Conservation (phyloP, 30 jellyfish, hydroid and myxozoan genomes). For the Aurelia coerulea region DNA sequence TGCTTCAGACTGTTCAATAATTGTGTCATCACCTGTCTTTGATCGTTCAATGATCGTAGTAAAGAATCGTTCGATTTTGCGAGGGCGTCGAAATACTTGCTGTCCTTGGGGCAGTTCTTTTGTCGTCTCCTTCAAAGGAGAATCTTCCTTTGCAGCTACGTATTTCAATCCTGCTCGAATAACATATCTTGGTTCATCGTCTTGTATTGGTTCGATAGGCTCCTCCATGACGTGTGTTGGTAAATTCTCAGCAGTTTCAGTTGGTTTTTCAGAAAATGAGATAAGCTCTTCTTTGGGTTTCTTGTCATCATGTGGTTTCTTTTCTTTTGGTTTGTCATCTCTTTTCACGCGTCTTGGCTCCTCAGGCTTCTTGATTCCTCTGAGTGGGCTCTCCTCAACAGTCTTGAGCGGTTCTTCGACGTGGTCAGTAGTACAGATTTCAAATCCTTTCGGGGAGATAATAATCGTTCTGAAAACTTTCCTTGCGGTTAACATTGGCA, state of each 20-base stretch:
- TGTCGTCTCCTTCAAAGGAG: slow-evolving; percentile 13
- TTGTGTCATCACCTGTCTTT: slow-evolving; percentile 70
- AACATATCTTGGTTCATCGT: slow-evolving; percentile 24
- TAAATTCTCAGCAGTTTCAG: background rate
- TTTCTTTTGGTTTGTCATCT: too few relatives aligned
- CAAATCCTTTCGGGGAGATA: slow-evolving; percentile 63
- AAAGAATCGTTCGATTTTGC: slow-evolving; percentile 69
- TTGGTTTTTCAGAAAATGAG: background rate
- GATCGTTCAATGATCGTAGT: slow-evolving; percentile 54
- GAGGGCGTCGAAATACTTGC: slow-evolving; percentile 10
- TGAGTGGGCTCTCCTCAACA: slow-evolving; percentile 24
- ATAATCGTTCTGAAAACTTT: slow-evolving; percentile 59
- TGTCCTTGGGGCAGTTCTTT: background rate
- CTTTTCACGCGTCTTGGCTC: background rate
- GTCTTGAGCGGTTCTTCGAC: slow-evolving; percentile 59
- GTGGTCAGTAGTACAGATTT: slow-evolving; percentile 37
- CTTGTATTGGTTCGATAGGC: slow-evolving; percentile 2
- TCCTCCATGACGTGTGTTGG: slow-evolving; percentile 31
- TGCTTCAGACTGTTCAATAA: slow-evolving; percentile 80
- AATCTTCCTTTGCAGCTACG: background rate
- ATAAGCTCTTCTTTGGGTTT: background rate
- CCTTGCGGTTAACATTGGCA: slow-evolving; percentile 65
- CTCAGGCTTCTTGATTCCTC: background rate
- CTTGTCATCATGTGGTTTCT: too few relatives aligned
- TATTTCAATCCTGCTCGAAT: slow-evolving; percentile 43